Conservation (phyloP, 2,113 vertebrate genomes). For the Loxodonta africana region DNA sequence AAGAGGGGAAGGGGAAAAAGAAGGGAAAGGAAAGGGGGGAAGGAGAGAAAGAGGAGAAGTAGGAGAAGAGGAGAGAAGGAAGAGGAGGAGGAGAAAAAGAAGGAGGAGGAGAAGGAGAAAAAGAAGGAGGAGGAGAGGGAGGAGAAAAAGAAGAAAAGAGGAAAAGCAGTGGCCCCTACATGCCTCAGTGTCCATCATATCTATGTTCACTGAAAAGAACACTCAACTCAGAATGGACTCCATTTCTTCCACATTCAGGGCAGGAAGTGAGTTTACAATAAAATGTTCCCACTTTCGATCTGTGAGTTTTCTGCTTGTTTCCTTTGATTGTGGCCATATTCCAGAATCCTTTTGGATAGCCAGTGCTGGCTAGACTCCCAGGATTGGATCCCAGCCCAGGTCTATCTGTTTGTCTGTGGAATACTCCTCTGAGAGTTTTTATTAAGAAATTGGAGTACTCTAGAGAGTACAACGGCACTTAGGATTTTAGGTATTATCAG, state of each 20-base stretch:
- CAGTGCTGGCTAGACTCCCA: slow-evolving; percentile 54
- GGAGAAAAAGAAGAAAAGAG: background rate
- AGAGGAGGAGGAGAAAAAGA: background rate
- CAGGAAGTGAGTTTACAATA: slow-evolving; percentile 36
- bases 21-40: background rate
- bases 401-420: slow-evolving; percentile 53
- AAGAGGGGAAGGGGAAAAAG: too few species aligned
- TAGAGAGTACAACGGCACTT: background rate
- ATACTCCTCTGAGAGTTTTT: slow-evolving; percentile 44
- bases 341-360: slow-evolving; percentile 33
- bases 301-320: slow-evolving; percentile 27
- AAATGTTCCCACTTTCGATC: background rate
- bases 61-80: background rate
- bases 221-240: background rate
- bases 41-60: background rate
- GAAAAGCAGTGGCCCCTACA: background rate
- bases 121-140: too few species aligned
- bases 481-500: slow-evolving; percentile 36
- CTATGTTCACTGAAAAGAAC: slow-evolving; percentile 2
- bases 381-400: slow-evolving; percentile 51
- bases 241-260: slow-evolving; percentile 14
- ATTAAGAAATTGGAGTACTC: slow-evolving; percentile 1
- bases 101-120: background rate
- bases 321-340: slow-evolving; percentile 20
- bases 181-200: background rate